Base-by-base conservation (phyloP, 92 coral and sea anemone genomes). In the Phymanthus crucifer region DNA sequence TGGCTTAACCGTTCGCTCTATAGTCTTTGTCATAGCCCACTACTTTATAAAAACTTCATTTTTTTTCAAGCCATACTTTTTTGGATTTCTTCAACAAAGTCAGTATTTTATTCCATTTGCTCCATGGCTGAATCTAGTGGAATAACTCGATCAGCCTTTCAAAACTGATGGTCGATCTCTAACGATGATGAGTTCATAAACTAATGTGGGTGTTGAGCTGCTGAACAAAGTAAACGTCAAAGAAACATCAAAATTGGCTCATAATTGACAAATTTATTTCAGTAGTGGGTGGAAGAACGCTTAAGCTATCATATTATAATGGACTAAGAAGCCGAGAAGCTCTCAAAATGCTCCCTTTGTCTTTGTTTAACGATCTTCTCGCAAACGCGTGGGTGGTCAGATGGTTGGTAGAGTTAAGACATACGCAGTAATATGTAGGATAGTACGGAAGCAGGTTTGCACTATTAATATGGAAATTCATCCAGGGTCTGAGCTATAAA, bases 181-280 rank as follows among this genome's bases (percentile, higher is more conserved):
- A 61, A 61, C 34, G 34, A 61, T 26, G 4, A 4, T 10, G 24
- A 21, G 31, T 13, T 12, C 26, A 24, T 34, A 61, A 34, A 1
- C 0, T 61, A n/a, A 61, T 61, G 68, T 61, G 68, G 68, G 68
- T 61, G 68, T 61, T 6, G 10, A 27, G 34, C 68, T 18, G 68
- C 68, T 61, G 68, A 61, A 61, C 68, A 61, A 61, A 61, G 68
- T 61, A 19, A 27, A 61, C 68, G 68, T 61, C 68, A 27, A 61
- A 29, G 14, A 43, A 29, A 27, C 35, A 6, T 13, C 68, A 29
- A 26, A 61, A 61, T 61, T 61, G 35, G 13, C 34, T 13, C 68
- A 29, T 61, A 61, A 61, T 61, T 61, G 35, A 27, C 34, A 61
- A 61, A 61, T 7, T 61, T 61, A 61, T 61, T 61, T 27, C 29